Evolutionary conservation across 2,113 vertebrate species (phyloP), one percentile per base, ranked within the genome.

Genomic region (Gallinago paraguaiae): DNA sequence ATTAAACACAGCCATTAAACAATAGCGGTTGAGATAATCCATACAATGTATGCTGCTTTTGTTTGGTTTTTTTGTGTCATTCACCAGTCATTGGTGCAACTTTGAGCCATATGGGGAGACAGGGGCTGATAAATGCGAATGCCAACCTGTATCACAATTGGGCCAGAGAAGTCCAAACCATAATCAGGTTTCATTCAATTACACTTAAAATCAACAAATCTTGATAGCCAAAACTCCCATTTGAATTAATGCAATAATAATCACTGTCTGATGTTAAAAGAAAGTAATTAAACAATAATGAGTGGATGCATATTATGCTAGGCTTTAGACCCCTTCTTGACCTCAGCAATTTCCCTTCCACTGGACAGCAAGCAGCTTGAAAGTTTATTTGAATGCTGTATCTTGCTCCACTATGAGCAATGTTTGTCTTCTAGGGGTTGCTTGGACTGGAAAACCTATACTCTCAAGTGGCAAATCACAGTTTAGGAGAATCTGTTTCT

Each of bases 1-100:
- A 99, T 99, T 98, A 98, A 99, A 99, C 98, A 99, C 98, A 99
- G 98, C 98, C 97, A 98, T 98, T 99, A 98, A 99, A 99, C 98
- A 99, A 98, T 98, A 98, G 98, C 97, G 94, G 98, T 98, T 99
- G 98, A 99, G 98, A 98, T 98, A 98, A 98, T 98, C 97, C 98
- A 98, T 98, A 98, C 98, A 99, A 98, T 98, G 98, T 98, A 98
- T 98, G 98, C 98, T 97, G 98, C 97, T 98, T 98, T 98, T 97
- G 97, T 93, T 98, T 97, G 97, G 39, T 95, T 89, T 95, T 89
- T 76, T 97, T 97, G 91, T 98, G 65, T 97, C 96, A 94, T 97
- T 98, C 97, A 98, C 98, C 98, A 98, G 97, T 96, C 97, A 96
- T 97, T 97, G 97, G 98, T 98, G 98, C 98, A 98, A 97, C 96